These are phyloP conservation scores for Hemicentrotus pulcherrimus DNA, from an alignment of 35 echinoderm and acorn worm genomes.

Conservation along the genomic window DNA sequence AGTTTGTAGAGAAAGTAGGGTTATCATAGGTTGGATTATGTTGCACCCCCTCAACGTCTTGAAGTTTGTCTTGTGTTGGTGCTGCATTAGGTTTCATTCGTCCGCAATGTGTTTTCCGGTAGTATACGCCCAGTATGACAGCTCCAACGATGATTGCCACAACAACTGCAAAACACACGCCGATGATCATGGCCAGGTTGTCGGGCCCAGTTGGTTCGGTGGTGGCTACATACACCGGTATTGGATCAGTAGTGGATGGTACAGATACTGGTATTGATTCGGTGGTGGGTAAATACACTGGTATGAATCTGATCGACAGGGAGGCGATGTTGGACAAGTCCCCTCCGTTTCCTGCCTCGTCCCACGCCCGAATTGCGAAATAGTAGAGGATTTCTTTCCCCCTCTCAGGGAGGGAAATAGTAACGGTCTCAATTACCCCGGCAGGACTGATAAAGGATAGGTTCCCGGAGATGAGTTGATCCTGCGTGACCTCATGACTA, in stretches of 20 bases:
- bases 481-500: not conserved
- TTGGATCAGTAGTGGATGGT: not conserved
- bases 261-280: not conserved
- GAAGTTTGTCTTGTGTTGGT: not conserved
- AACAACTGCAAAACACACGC: not conserved
- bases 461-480: constrained; percentile 22
- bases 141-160: not conserved
- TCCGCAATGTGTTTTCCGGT: not conserved
- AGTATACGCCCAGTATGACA: not conserved
- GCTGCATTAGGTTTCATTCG: not conserved
- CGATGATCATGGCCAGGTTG: not conserved
- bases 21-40: no score
- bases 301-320: not conserved
- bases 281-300: not conserved
- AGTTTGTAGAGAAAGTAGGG: no score
- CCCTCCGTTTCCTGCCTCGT: constrained; percentile 43
- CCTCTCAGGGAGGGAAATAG: not conserved
- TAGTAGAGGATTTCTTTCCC: constrained; percentile 26
- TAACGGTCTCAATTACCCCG: not conserved
- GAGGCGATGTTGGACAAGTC: constrained; percentile 54
- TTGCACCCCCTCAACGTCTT: not conserved
- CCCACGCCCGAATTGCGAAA: constrained; percentile 47
- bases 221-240: not conserved
- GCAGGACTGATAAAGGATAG: not conserved
- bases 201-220: not conserved